Base-by-base conservation (phyloP, 35 echinoderm and acorn worm genomes). In the Anneissia japonica region DNA sequence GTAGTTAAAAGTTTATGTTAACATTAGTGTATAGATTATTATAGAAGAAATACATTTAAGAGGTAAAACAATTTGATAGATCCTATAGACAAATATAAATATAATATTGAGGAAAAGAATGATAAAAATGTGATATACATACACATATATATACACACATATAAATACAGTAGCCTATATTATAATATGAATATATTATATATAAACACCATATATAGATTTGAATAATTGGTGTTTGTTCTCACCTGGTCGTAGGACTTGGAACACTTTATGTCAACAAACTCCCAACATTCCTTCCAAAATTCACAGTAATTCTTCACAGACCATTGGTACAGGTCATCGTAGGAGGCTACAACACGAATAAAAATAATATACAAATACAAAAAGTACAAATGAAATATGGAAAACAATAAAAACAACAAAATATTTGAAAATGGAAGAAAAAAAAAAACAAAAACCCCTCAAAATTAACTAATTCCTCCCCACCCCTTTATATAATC, bases 221-320 rank as follows among this genome's bases (percentile, higher is more conserved):
- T 77, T 35, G n/a, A n/a, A n/a, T n/a, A n/a, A n/a, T n/a, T n/a
- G n/a, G n/a, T n/a, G n/a, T n/a, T n/a, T n/a, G n/a, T 64, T 76
- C 89, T 38, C 85, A 99, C 96, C 83, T 91, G 37, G 26, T 90
- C 92, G 78, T 91, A 99, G 17, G 75, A 56, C 79, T 94, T 77
- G 9, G 96, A 99, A 77, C 94, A 89, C 0, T 89, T 74, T 40
- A 99, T 94, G 38, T 88, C 89, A 74, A 94, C 83, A 84, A 91
- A 99, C 73, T 85, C 87, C 96, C 96, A 99, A 36, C 92, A 93
- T 32, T 89, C 96, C 81, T 82, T 84, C 96, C 96, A 99, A 86
- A 99, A 99, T 38, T 90, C 89, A 73, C 37, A 12, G 56, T 93
- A 97, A 31, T 97, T 90, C 5, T 93, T 83, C 29, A 93, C 89